phyloP scores from a whole-genome alignment of 2,797 vertebrate species.

The Triplophysa yarkandensis region DNA sequence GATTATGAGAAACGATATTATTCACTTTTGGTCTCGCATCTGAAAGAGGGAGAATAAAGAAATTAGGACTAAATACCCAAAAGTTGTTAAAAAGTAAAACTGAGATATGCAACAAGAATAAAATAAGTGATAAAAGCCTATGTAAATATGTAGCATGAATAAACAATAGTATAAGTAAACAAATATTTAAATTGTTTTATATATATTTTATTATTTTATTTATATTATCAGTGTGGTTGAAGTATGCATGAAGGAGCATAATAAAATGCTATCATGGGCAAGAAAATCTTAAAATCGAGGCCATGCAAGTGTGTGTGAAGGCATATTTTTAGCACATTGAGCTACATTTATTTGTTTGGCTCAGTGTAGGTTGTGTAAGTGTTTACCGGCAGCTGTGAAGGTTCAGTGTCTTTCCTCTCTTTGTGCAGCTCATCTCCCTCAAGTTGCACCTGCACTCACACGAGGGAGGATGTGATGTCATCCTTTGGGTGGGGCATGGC shows the following conservation, averaged over 20 bases:
- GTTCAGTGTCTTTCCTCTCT: slow-evolving; percentile 70
- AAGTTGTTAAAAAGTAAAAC: background rate
- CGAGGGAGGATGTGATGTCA: slow-evolving; percentile 66
- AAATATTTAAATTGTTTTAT: no score
- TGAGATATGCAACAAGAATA: background rate
- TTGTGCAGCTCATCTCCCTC: slow-evolving; percentile 69
- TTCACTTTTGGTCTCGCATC: slow-evolving; percentile 58
- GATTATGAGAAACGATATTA: slow-evolving; percentile 48
- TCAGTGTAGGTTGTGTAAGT: background rate
- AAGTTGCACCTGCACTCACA: slow-evolving; percentile 75
- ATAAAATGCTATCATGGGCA: slow-evolving; percentile 6
- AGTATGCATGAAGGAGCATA: no score
- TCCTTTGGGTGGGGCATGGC: slow-evolving; percentile 74
- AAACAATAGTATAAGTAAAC: no score
- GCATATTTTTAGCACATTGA: slow-evolving; percentile 25
- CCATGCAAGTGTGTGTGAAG: background rate
- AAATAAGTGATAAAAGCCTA: background rate
- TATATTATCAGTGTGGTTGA: no score
- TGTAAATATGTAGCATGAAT: no score
- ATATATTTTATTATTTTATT: no score
- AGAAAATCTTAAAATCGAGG: slow-evolving; percentile 1
- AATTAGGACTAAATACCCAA: background rate
- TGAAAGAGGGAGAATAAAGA: slow-evolving; percentile 53
- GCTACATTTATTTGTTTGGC: slow-evolving; percentile 3
- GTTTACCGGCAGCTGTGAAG: slow-evolving; percentile 74